Base-by-base conservation (phyloP, 2,797 vertebrate species). In the Gallinago solitaria region DNA sequence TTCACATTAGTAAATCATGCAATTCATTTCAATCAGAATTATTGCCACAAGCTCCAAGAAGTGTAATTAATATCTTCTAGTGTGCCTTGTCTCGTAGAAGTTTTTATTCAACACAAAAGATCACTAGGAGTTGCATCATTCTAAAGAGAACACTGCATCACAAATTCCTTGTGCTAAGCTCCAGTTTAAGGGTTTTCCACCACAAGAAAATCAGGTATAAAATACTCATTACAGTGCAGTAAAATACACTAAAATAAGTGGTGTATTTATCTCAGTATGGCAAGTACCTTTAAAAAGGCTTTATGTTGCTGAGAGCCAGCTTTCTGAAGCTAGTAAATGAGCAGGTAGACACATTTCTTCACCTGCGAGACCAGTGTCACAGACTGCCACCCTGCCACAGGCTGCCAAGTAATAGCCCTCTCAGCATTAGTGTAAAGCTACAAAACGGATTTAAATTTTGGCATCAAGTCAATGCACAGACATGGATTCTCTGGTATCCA, bases 21-120 rank as follows among this genome's bases (percentile, higher is more conserved):
- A 43, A 78, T 95, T 94, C 8, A 71, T 91, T 93, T 89, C 30
- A 71, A 53, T 64, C 45, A 65, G 37, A 87, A 87, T 83, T 83
- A 92, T 63, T 95, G 92, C 92, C 81, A 92, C 45, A 71, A 95
- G 86, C 83, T 85, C 48, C 70, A 83, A 59, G 63, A 91, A 77
- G 12, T 87, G 60, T 93, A 96, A 93, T 95, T 92, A 96, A 70
- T 87, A 83, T 83, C 83, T 87, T 83, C 75, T 85, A 50, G 25
- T 70, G 51, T 4, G 6, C 39, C 57, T 75, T 70, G 53, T 60
- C 75, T 94, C 82, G 8, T 53, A 84, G 67, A 27, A 64, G 48
- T 37, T 91, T 93, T 89, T 87, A 75, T 87, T 88, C 87, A 93
- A 65, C 15, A 9, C 1, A 2, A 83, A 83, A 73, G 28, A 86